phyloP scores from a whole-genome alignment of 2,113 vertebrate species.

The Nothobranchius furzeri region DNA sequence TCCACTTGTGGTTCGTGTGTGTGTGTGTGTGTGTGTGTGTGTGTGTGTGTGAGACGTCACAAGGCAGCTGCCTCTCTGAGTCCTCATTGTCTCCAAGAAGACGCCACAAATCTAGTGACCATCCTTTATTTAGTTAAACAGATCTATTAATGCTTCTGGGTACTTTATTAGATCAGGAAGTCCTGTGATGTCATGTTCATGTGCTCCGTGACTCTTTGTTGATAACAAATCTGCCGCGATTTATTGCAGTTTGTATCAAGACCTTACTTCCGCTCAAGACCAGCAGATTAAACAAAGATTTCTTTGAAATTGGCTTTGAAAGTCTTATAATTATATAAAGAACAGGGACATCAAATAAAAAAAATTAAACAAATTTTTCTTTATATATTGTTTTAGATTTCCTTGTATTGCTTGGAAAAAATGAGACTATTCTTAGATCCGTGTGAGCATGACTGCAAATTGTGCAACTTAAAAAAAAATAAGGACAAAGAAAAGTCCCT shows the following conservation, averaged over 20 bases:
- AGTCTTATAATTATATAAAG: no score
- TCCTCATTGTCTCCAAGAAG: conserved; percentile 34
- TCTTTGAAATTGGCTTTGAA: background rate
- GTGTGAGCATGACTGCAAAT: no score
- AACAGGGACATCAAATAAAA: no score
- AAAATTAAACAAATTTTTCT: no score
- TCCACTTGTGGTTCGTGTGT: conserved; percentile 50
- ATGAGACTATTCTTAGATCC: no score
- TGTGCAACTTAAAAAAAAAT: no score
- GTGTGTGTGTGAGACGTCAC: conserved; percentile 20
- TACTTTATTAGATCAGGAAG: conserved; percentile 45
- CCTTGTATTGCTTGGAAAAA: no score
- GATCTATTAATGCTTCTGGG: conserved; percentile 9
- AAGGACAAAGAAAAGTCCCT: no score
- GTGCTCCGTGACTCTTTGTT: background rate
- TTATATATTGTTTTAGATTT: no score
- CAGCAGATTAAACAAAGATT: background rate
- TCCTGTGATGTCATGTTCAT: conserved; percentile 21
- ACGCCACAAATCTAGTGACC: conserved; percentile 8
- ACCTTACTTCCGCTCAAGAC: conserved; percentile 1
- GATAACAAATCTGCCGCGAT: conserved; percentile 15
- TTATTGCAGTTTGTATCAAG: conserved; percentile 30
- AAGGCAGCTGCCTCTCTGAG: conserved; percentile 16
- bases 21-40: background rate
- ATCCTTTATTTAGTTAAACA: conserved; percentile 36